phyloP scores from a whole-genome alignment of 2,797 vertebrate species.

The Bovichtus variegatus region DNA sequence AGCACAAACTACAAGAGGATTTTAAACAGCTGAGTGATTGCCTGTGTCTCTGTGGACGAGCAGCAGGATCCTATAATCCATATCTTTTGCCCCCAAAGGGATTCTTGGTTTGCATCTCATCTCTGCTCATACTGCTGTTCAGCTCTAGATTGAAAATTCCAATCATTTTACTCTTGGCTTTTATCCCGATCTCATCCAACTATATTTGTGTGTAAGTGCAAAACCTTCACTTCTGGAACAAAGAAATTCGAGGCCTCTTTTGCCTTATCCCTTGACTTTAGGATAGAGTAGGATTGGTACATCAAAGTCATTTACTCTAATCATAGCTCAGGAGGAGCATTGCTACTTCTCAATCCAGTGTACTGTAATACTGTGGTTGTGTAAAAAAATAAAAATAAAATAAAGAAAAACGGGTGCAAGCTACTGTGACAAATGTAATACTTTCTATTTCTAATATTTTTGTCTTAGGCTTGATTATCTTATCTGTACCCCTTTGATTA shows the following conservation, averaged over 20 bases:
- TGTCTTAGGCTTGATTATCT: not conserved
- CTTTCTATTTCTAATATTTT: conserved; percentile 21
- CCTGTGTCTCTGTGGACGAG: conserved; percentile 71
- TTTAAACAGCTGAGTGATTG: conserved; percentile 78
- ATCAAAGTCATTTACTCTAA: conserved; percentile 63
- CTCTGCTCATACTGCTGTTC: conserved; percentile 61
- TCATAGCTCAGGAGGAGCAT: conserved; percentile 34
- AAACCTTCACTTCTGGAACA: conserved; percentile 56
- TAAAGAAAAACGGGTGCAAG: conserved; percentile 14
- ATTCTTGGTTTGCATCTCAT: conserved; percentile 80
- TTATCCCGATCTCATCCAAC: conserved; percentile 57
- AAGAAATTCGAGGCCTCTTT: conserved; percentile 47
- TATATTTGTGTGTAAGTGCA: conserved; percentile 54
- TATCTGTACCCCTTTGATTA: conserved; percentile 9
- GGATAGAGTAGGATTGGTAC: conserved; percentile 37
- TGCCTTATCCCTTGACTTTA: conserved; percentile 45
- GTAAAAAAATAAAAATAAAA: conserved; percentile 8
- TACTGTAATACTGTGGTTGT: conserved; percentile 3
- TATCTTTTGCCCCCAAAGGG: conserved; percentile 74
- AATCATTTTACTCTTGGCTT: conserved; percentile 71
- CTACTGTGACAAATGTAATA: conserved; percentile 9
- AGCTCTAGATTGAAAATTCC: conserved; percentile 75
- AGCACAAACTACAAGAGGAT: conserved; percentile 65
- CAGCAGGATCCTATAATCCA: conserved; percentile 76
- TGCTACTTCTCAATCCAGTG: conserved; percentile 19